phyloP scores from a whole-genome alignment of 2,888 invertebrate species.

The Parochlus steinenii region DNA sequence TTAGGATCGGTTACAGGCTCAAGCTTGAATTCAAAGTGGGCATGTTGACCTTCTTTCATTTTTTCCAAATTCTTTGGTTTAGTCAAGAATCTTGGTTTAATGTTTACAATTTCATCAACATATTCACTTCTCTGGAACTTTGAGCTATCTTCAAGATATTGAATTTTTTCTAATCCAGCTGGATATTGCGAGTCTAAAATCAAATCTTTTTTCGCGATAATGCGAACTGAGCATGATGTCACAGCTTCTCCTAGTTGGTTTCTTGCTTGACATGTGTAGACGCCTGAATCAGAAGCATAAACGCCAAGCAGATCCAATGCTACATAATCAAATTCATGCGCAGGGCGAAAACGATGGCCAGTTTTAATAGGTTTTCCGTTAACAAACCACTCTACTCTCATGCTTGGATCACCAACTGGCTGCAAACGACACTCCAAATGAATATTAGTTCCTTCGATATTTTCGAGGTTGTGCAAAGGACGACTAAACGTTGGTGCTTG shows the following conservation, averaged over 20 bases:
- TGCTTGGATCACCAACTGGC: constrained; percentile 78
- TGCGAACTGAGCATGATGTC: constrained; percentile 77
- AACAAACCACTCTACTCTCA: constrained; percentile 92
- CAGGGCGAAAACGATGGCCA: constrained; percentile 87
- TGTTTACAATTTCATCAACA: constrained; percentile 66
- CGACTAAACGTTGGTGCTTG: constrained; percentile 80
- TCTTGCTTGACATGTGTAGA: constrained; percentile 87
- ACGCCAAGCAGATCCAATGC: constrained; percentile 90
- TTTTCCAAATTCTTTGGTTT: constrained; percentile 74
- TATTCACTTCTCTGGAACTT: constrained; percentile 68
- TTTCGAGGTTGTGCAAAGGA: constrained; percentile 76
- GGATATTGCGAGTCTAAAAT: constrained; percentile 81
- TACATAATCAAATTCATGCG: constrained; percentile 94
- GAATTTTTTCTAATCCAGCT: constrained; percentile 80
- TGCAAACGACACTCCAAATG: constrained; percentile 83
- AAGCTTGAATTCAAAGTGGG: constrained; percentile 94
- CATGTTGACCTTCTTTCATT: constrained; percentile 76
- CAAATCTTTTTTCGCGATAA: constrained; percentile 76
- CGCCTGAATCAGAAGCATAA: constrained; percentile 93
- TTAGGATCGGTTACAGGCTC: constrained; percentile 95
- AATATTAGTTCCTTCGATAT: constrained; percentile 78
- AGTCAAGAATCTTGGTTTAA: constrained; percentile 70
- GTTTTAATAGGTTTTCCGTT: constrained; percentile 85
- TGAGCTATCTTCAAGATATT: constrained; percentile 75
- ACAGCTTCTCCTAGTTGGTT: constrained; percentile 90